Conservation (phyloP, 2,797 vertebrate species). For the Pteronotus mesoamericanus region DNA sequence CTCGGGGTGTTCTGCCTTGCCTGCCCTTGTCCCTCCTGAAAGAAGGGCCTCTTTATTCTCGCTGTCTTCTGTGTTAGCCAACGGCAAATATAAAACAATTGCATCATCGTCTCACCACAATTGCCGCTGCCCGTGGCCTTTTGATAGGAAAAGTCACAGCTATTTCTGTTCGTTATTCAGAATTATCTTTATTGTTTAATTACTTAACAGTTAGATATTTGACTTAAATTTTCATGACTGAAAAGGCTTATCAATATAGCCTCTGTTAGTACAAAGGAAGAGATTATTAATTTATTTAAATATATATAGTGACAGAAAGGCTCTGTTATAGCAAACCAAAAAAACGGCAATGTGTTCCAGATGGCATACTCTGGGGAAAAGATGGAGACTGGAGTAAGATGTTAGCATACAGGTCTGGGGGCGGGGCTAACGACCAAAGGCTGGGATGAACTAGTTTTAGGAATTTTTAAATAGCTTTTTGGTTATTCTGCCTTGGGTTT, state of each 20-base stretch:
- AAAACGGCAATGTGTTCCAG: not conserved
- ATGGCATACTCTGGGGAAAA: not conserved
- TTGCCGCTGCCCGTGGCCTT: not conserved
- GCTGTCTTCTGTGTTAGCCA: not conserved
- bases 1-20: not conserved
- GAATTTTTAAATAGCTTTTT: not conserved
- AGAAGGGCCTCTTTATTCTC: not conserved
- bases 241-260: not conserved
- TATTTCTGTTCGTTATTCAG: not conserved
- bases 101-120: not conserved
- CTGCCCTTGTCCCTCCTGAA: not conserved
- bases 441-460: not conserved
- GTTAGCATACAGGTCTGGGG: not conserved
- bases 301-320: not conserved
- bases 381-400: not conserved
- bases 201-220: not conserved
- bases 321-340: not conserved
- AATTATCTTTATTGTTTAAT: not conserved
- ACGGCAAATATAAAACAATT: not conserved
- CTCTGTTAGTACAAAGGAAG: not conserved
- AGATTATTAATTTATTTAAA: constrained; percentile 15
- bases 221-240: not conserved
- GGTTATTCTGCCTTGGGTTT: not conserved
- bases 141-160: not conserved
- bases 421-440: not conserved